Evolutionary conservation across 2,888 invertebrate species (phyloP), one percentile per base, ranked within the genome.

Genomic region (Liodrosophila aerea): DNA sequence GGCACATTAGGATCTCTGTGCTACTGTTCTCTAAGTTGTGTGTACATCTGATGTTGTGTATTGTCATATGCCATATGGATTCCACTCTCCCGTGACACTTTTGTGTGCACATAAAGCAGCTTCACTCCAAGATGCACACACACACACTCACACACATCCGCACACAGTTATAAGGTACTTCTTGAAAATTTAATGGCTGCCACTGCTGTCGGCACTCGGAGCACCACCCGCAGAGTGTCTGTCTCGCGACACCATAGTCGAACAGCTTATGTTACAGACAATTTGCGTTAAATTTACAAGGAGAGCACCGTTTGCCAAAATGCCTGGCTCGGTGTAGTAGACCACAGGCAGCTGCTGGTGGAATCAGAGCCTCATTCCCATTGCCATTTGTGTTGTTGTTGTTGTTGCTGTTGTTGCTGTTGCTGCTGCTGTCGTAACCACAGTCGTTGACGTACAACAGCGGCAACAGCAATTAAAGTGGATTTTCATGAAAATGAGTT

Each of bases 241-340:
- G 22, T 44, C 44, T 7, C n/a, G n/a, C 18, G 37, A 40, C 78
- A 64, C 66, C 64, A 46, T 56, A 60, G 45, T 47, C 56, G 81
- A 62, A 62, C 58, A 67, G 73, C 81, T 86, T 85, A 77, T 77
- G 85, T 84, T 84, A 73, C 86, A 86, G 82, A 85, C 82, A 86
- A 82, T 86, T 82, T 84, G 78, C 82, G 86, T 82, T 84, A 86
- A 84, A 84, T 84, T 81, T 77, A 82, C 82, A 84, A 86, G 85
- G 62, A 81, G 70, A 41, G 66, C 57, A 64, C 73, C 45, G 22
- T 22, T 66, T 62, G 51, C 64, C 82, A 64, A 85, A 83, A 57
- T 41, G 47, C 27, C 36, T 54, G 36, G 13, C 22, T 16, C n/a
- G n/a, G n/a, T n/a, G n/a, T n/a, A n/a, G 2, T 47, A 31, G 34